These are phyloP conservation scores for Leucoraja erinaceus DNA, from an alignment of 2,113 vertebrate species.

Conservation along the genomic window DNA sequence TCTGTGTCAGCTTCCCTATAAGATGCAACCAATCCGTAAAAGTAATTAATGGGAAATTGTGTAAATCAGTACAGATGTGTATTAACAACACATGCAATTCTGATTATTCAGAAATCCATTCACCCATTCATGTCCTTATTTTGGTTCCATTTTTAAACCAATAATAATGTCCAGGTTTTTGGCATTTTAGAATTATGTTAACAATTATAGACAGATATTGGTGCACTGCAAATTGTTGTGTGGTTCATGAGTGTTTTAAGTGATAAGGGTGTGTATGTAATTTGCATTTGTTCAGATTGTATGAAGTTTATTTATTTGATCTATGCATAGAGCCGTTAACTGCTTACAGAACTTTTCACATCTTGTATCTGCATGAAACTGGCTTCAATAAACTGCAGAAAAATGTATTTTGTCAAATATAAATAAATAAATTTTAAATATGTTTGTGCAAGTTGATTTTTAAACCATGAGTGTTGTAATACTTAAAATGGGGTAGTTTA, in stretches of 20 bases:
- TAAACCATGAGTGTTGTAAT: background rate
- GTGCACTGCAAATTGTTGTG: conserved; percentile 6
- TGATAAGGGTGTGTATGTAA: background rate
- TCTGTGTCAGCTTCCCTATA: background rate
- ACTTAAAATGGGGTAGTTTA: background rate
- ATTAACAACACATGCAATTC: background rate
- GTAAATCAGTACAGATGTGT: background rate
- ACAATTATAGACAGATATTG: background rate
- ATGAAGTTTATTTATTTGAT: conserved; percentile 36
- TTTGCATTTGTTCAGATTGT: conserved; percentile 1
- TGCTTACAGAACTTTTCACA: background rate
- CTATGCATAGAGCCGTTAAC: background rate
- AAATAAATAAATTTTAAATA: conserved; percentile 35
- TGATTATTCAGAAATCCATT: background rate
- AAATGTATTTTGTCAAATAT: conserved; percentile 38
- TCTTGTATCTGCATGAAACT: conserved; percentile 35
- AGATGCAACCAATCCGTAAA: background rate
- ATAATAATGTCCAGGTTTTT: background rate
- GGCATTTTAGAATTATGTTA: conserved; percentile 4
- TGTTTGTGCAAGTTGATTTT: background rate
- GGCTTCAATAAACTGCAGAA: conserved; percentile 28
- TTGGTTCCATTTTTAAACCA: background rate
- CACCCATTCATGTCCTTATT: background rate
- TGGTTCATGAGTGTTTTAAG: conserved; percentile 13
- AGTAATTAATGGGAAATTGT: background rate